Evolutionary conservation across 2,797 vertebrate species (phyloP), one percentile per base, ranked within the genome.

Genomic region (Gallinago stenura): DNA sequence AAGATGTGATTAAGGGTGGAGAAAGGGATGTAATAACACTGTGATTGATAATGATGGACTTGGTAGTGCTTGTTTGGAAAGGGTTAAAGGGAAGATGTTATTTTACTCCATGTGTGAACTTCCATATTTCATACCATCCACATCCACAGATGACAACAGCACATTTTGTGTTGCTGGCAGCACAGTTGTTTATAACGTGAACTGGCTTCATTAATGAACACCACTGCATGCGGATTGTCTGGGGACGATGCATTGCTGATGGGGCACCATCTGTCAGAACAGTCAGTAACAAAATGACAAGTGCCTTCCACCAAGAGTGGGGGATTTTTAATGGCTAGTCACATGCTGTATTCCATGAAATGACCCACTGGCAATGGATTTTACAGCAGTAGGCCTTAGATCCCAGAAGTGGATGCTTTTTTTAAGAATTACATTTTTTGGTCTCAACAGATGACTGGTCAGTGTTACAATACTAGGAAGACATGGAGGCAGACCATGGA

Each of bases 231-330:
- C 81, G 73, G 85, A 58, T 70, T 85, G 89, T 95, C 89, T 93
- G 75, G 71, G 89, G 90, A 95, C 17, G 0, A 62, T 68, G 68
- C 76, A 66, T 39, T 76, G 90, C 48, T 97, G 93, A 88, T 94
- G 90, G 91, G 89, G 15, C 69, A 70, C 80, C 93, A 96, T 94
- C 94, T 96, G 95, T 96, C 92, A 93, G 73, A 81, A 26, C 46
- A 82, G 80, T 57, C 88, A 88, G 60, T 75, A 89, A 70, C 64
- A 73, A 90, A 95, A 62, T 57, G 58, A 70, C 48, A 62, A 82
- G 68, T 72, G 87, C 83, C 61, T 80, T 94, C 80, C 87, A 77
- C 77, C 68, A 78, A 30, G 56, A 73, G 20, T 17, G 28, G 60
- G 69, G 68, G 41, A 90, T 79, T 92, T 95, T 95, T 88, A 93